These are phyloP conservation scores for Cheirogaleus medius DNA, from an alignment of 2,113 vertebrate species.

Conservation along the genomic window DNA sequence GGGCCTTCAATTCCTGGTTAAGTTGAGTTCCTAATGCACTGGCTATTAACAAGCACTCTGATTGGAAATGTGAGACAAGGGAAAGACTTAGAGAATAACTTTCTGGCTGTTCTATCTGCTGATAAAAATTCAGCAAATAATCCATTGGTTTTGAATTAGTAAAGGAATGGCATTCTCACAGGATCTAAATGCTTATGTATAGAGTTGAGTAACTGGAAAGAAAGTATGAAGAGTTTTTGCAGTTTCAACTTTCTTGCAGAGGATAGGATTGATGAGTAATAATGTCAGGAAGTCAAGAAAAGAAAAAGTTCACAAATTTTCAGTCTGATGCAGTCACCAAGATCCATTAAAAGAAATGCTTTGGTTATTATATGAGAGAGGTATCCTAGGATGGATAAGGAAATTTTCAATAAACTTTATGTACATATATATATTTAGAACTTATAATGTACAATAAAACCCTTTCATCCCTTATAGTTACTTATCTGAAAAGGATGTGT, in stretches of 20 bases:
- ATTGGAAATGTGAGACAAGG: background rate
- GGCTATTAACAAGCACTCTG: background rate
- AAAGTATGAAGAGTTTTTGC: background rate
- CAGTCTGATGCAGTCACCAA: background rate
- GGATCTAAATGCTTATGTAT: background rate
- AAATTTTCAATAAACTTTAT: background rate
- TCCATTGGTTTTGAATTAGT: background rate
- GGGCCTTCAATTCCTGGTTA: background rate
- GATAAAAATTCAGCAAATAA: conserved; percentile 7
- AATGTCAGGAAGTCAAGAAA: background rate
- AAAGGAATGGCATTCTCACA: background rate
- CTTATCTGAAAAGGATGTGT: background rate
- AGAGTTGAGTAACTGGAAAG: background rate
- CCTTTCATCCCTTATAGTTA: background rate
- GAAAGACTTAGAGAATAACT: conserved; percentile 8
- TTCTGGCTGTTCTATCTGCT: background rate
- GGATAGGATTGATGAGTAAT: background rate
- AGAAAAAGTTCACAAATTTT: background rate
- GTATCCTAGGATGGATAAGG: background rate
- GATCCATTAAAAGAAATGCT: background rate
- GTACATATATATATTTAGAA: background rate
- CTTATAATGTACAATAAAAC: background rate
- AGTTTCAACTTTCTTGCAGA: background rate
- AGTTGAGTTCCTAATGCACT: background rate
- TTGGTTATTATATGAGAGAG: background rate